Percentiles rank a stretch among this genome's conserved stretches.
Conservation (phyloP, 1,140 invertebrate genomes). For the Nephila pilipes region DNA sequence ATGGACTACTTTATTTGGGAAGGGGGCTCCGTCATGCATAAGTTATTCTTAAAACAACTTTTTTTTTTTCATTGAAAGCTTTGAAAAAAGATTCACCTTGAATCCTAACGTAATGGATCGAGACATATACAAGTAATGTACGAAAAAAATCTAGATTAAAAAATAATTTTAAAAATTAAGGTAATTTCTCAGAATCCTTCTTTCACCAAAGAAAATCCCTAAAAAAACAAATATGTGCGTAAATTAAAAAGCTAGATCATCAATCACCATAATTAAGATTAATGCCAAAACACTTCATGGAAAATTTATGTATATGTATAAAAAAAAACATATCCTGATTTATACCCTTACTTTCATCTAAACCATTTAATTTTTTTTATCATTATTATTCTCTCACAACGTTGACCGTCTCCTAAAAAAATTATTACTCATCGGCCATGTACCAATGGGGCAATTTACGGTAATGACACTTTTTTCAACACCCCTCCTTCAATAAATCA, state of each 20-base stretch:
- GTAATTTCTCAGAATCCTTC: background rate
- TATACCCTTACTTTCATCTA: background rate
- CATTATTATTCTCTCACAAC: background rate
- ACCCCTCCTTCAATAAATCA: background rate
- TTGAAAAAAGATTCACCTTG: no score
- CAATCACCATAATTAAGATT: constrained; percentile 42
- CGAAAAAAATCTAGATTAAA: background rate
- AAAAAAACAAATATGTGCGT: background rate
- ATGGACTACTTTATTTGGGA: no score
- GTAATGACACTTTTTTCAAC: constrained; percentile 31
- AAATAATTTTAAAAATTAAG: background rate
- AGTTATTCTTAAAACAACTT: no score
- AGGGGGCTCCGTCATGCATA: no score
- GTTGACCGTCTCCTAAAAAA: background rate
- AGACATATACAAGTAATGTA: background rate
- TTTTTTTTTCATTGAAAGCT: no score
- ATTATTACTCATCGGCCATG: background rate
- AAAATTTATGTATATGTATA: no score
- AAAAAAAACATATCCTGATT: background rate
- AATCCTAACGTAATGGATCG: no score
- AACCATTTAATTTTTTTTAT: background rate
- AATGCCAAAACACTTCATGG: background rate
- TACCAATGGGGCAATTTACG: background rate
- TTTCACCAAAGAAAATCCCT: background rate
- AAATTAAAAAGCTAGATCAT: background rate